Percentiles rank a stretch among this genome's conserved stretches.
These are phyloP conservation scores for Clytia hemisphaerica DNA, from an alignment of 30 jellyfish, hydroid and myxozoan species.

Conservation along the genomic window DNA sequence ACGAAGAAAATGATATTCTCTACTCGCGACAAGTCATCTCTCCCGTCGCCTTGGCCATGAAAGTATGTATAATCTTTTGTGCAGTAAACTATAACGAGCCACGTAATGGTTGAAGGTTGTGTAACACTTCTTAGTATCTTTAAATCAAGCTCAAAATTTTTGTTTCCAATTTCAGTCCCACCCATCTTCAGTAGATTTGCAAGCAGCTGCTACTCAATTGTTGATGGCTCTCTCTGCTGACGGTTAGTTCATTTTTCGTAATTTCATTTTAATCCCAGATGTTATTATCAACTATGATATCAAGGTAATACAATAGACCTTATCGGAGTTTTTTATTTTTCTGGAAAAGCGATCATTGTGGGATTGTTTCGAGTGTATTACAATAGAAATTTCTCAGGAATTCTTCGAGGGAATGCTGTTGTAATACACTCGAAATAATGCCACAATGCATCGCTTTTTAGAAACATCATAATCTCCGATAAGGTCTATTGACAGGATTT, in stretches of 20 bases:
- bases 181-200: slow-evolving; percentile 58
- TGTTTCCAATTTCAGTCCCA: slow-evolving; percentile 33
- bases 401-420: no score
- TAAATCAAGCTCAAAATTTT: background rate
- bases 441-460: no score
- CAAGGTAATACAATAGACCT: no score
- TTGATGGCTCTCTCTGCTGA: slow-evolving; percentile 82
- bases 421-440: no score
- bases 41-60: slow-evolving; percentile 88
- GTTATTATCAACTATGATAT: no score
- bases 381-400: no score
- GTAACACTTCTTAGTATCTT: background rate
- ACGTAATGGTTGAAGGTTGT: background rate
- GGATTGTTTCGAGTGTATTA: no score
- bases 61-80: slow-evolving; percentile 25
- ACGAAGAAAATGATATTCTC: slow-evolving; percentile 69
- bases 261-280: background rate
- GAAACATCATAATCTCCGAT: no score
- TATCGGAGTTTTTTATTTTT: no score
- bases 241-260: slow-evolving; percentile 25
- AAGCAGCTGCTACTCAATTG: slow-evolving; percentile 65
- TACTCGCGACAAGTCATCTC: slow-evolving; percentile 52
- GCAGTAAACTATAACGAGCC: background rate
- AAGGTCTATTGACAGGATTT: no score
- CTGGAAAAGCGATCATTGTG: no score